Conservation (phyloP, 2,113 vertebrate species). For the Loxodonta africana region DNA sequence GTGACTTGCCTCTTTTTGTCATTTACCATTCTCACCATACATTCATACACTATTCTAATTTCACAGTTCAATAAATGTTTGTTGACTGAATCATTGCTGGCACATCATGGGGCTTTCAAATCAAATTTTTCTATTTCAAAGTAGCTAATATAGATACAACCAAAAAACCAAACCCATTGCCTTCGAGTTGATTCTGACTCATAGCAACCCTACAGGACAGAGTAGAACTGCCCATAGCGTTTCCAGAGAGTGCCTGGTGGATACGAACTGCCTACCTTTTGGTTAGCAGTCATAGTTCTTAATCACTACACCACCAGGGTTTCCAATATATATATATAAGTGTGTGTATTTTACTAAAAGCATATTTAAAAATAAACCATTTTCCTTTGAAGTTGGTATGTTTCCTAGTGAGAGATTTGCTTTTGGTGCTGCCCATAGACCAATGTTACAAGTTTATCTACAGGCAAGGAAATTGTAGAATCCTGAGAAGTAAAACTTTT, state of each 20-base stretch:
- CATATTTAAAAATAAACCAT: background rate
- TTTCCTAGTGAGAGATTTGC: background rate
- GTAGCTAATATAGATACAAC: background rate
- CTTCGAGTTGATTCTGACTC: no score
- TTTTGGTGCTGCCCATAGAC: background rate
- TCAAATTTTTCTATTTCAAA: background rate
- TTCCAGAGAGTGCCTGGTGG: no score
- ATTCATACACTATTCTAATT: background rate
- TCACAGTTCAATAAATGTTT: background rate
- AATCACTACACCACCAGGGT: no score
- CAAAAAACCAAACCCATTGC: no score
- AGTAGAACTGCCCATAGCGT: no score
- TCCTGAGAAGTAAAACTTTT: background rate
- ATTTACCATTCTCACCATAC: background rate
- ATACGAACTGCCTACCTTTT: no score
- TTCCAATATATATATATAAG: background rate
- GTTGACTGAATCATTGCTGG: background rate
- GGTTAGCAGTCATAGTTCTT: no score
- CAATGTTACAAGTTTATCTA: background rate
- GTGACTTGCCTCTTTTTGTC: background rate
- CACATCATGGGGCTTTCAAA: background rate
- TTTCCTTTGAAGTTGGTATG: background rate
- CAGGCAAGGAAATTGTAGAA: background rate
- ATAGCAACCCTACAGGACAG: no score
- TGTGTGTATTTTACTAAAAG: background rate